Conservation (phyloP, 2,797 vertebrate species). For the Enteromius afrohamiltoni region DNA sequence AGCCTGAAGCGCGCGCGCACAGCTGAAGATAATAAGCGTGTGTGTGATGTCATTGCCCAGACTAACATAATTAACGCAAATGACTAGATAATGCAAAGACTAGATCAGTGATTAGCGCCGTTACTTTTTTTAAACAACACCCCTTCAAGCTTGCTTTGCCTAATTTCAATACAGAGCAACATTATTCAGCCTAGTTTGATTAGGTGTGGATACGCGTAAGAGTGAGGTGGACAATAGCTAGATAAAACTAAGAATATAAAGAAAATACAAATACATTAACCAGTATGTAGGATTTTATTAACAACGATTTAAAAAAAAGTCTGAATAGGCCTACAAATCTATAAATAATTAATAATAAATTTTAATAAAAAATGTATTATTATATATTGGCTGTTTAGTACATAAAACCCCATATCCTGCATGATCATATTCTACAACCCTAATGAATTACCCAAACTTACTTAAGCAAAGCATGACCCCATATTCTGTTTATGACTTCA, state of each 20-base stretch:
- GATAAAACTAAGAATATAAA: neutral
- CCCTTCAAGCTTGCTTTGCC: neutral
- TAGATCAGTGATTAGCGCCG: neutral
- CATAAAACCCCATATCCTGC: neutral
- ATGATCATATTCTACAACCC: neutral
- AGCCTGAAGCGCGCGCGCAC: neutral
- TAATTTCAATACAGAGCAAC: neutral
- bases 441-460: too few relatives aligned
- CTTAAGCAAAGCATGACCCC: neutral
- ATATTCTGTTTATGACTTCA: neutral
- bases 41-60: neutral
- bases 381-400: neutral
- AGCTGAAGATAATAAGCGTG: neutral
- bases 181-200: neutral
- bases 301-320: neutral
- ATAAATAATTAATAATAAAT: neutral
- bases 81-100: constrained; percentile 5
- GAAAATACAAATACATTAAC: neutral
- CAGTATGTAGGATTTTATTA: neutral
- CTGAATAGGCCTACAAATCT: neutral
- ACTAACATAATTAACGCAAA: constrained; percentile 32
- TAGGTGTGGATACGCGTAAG: neutral
- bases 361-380: too few relatives aligned
- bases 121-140: neutral
- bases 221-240: neutral